A percentile compares a stretch with the other conserved stretches of the same genome.
Evolutionary conservation across 1,140 invertebrate species (phyloP).

Genomic region (Papilio xuthus): DNA sequence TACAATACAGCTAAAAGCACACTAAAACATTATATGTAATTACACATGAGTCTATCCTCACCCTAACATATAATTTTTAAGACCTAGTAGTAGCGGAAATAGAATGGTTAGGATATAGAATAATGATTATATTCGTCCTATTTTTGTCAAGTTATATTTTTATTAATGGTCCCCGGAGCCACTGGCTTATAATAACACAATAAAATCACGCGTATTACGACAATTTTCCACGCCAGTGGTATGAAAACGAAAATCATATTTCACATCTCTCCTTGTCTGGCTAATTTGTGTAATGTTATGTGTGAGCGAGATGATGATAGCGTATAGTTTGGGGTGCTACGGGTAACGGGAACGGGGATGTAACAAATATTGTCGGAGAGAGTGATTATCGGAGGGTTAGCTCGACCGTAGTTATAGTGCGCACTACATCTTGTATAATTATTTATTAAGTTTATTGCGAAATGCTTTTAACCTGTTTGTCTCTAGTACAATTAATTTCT

Average conservation of each 20-base stretch:
- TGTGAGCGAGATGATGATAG: constrained; percentile 1
- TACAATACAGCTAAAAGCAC: too few relatives aligned
- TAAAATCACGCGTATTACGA: constrained; percentile 34
- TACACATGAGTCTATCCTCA: too few relatives aligned
- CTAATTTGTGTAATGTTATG: constrained; percentile 15
- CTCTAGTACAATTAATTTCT: neutral
- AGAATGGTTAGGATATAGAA: neutral
- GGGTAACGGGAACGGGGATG: constrained; percentile 30
- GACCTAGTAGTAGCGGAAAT: neutral
- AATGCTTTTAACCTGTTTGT: neutral
- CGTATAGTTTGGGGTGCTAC: neutral
- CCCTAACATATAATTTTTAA: too few relatives aligned
- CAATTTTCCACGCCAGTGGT: constrained; percentile 37
- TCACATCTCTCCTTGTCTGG: constrained; percentile 31
- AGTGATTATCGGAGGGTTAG: constrained; percentile 37
- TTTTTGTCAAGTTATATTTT: constrained; percentile 21
- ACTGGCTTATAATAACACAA: constrained; percentile 38
- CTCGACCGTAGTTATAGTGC: constrained; percentile 14
- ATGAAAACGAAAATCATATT: constrained; percentile 34
- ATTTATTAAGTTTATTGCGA: constrained; percentile 1
- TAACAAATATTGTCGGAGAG: constrained; percentile 38
- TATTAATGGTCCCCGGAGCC: constrained; percentile 21
- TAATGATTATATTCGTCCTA: neutral
- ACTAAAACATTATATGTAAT: too few relatives aligned
- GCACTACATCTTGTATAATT: neutral